These are phyloP conservation scores for Agonopterix alstromeriana DNA, from an alignment of 2,888 invertebrate genomes.

Conservation along the genomic window DNA sequence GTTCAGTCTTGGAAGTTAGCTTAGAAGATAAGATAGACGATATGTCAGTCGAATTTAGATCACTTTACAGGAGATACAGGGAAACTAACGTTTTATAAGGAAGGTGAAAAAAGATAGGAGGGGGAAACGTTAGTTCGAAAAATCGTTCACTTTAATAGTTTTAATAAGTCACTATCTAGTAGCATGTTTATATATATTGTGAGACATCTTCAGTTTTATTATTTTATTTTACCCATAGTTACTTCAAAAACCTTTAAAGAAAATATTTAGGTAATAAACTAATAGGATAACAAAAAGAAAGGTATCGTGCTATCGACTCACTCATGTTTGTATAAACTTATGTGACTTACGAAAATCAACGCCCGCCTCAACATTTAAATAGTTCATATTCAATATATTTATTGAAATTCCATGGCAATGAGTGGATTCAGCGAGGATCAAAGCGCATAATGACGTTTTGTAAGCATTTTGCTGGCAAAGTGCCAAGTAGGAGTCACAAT, in stretches of 20 bases:
- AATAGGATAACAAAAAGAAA: no score
- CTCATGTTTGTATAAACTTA: not conserved
- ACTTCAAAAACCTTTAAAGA: no score
- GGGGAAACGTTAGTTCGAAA: no score
- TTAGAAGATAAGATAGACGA: slow-evolving; percentile 42
- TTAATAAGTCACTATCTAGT: no score
- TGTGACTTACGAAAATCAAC: not conserved
- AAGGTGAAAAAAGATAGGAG: no score
- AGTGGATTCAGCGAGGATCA: slow-evolving; percentile 8
- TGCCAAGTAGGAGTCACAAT: slow-evolving; percentile 11
- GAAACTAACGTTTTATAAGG: not conserved
- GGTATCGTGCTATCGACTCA: slow-evolving; percentile 6
- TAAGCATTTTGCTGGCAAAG: slow-evolving; percentile 10
- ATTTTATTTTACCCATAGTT: no score
- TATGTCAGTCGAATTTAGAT: slow-evolving; percentile 47
- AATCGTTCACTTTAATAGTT: no score
- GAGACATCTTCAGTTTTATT: no score
- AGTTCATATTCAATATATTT: not conserved
- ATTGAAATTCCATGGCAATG: slow-evolving; percentile 4
- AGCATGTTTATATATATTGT: no score
- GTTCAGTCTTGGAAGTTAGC: slow-evolving; percentile 59
- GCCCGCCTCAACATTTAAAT: not conserved
- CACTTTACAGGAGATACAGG: no score
- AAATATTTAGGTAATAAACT: no score
- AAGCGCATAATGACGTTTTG: slow-evolving; percentile 7